These are phyloP conservation scores for Salmo trutta DNA, from an alignment of 2,797 vertebrate genomes.

Conservation along the genomic window DNA sequence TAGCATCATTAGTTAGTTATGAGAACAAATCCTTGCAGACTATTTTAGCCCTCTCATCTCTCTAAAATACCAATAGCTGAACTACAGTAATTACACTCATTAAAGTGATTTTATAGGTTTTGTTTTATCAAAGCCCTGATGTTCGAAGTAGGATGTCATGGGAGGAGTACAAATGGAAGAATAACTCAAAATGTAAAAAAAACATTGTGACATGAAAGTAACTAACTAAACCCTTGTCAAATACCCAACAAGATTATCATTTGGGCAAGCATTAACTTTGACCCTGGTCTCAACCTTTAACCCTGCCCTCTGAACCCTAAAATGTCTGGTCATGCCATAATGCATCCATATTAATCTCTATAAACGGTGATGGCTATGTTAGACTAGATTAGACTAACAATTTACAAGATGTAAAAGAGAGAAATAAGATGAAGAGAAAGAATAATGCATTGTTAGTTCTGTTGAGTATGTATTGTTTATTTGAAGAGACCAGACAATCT, in stretches of 20 bases:
- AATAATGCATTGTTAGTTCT: neutral
- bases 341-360: neutral
- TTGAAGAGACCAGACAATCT: slow-evolving; percentile 6
- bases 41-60: neutral
- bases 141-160: neutral
- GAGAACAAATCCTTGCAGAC: neutral
- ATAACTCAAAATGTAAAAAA: neutral
- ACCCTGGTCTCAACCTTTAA: slow-evolving; percentile 31
- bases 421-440: neutral
- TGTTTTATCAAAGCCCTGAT: no score
- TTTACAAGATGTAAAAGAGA: neutral
- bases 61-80: neutral
- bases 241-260: slow-evolving; percentile 29
- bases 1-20: neutral
- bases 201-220: neutral
- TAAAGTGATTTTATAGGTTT: neutral
- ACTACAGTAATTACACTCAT: neutral
- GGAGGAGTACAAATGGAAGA: neutral
- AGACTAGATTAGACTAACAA: neutral
- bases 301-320: slow-evolving; percentile 14
- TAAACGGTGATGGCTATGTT: neutral
- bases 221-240: neutral
- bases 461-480: neutral
- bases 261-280: slow-evolving; percentile 33
- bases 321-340: slow-evolving; percentile 27